Base-by-base conservation (phyloP, 2,113 vertebrate genomes). In the Drymodes brunneopygia region DNA sequence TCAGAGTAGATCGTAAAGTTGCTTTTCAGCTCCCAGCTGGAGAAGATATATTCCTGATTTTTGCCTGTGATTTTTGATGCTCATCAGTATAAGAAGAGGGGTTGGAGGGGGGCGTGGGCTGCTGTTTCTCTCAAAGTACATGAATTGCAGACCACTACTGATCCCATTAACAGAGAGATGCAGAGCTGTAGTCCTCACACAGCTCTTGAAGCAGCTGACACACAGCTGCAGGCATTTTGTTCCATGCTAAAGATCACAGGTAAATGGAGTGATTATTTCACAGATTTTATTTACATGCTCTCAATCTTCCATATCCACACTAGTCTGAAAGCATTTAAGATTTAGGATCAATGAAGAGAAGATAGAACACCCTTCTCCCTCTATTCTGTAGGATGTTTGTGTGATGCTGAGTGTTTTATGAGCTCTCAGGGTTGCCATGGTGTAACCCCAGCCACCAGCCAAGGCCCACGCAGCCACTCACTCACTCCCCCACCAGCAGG, bases 391-490 rank as follows among this genome's bases (percentile, higher is more conserved):
- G 56, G 48, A 45, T 47, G 19, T 40, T 92, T 70, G 51, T 67
- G 17, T 91, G 51, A 71, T 84, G 31, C 22, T 90, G 35, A 78
- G 33, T 66, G 33, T 67, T 79, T 74, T 28, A 83, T 62, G 71
- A 71, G 71, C 80, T 90, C 29, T 61, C 29, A 45, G 36, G 24
- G 64, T 64, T 90, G 35, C 19, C 8, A 11, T 69, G 31, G 27
- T 83, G 15, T 70, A 70, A 56, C 23, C 35, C 7, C 54, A 83
- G 48, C 15, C 54, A 62, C 29, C 56, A 75, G 36, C 47, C 25
- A 62, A 69, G 14, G 21, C 31, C 27, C 25, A 56, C 0, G 0
- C 40, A 82, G 65, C 31, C 0, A 0, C 24, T 67, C 61, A 40
- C 24, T 75, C 54, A 33, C 9, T 47, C 47, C 24, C 21, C 15